Evolutionary conservation across 2,113 vertebrate species (phyloP).

Genomic region (Nanger granti): DNA sequence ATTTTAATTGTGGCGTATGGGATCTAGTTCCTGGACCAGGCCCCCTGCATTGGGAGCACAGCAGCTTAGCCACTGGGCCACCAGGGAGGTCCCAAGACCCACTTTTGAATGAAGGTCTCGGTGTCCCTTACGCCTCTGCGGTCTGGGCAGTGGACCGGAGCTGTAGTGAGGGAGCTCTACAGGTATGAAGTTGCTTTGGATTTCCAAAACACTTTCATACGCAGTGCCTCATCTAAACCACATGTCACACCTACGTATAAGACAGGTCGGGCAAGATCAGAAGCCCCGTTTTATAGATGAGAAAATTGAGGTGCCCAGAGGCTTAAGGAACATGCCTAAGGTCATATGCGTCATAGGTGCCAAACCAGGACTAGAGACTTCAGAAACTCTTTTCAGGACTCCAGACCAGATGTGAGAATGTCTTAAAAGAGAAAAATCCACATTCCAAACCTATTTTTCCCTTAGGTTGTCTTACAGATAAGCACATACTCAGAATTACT

Average conservation of each 20-base stretch:
- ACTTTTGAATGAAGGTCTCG: background rate
- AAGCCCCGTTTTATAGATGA: background rate
- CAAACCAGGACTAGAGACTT: background rate
- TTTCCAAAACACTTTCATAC: constrained; percentile 1
- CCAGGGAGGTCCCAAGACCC: background rate
- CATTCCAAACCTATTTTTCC: background rate
- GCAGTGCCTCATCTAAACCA: background rate
- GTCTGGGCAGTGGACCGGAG: background rate
- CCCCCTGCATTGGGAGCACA: background rate
- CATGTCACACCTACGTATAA: background rate
- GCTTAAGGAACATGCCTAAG: background rate
- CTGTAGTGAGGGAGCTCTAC: background rate
- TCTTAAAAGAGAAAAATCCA: background rate
- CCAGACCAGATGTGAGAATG: background rate
- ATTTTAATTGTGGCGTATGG: background rate
- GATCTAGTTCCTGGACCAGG: background rate
- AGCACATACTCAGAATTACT: background rate
- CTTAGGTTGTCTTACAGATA: background rate
- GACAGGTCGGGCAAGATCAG: constrained; percentile 13
- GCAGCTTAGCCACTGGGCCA: background rate
- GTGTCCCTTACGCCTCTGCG: accelerated
- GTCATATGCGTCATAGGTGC: background rate
- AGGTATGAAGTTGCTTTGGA: background rate
- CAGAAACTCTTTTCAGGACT: background rate
- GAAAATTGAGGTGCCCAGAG: background rate